Evolutionary conservation across 2,113 vertebrate species (phyloP), one percentile per base, ranked within the genome.

Genomic region (Heterotilapia buettikoferi): DNA sequence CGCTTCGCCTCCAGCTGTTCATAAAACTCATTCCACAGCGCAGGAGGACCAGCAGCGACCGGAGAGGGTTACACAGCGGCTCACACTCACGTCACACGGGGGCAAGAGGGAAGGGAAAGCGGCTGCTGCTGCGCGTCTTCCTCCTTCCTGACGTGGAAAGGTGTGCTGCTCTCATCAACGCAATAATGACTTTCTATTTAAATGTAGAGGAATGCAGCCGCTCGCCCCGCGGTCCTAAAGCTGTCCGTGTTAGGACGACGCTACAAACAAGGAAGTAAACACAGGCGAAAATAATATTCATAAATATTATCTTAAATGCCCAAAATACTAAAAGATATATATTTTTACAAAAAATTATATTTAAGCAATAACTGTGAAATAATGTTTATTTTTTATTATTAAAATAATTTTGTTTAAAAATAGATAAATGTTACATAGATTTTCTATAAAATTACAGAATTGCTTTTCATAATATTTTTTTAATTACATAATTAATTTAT

Each of bases 1-100:
- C 26, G 88, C 87, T 96, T 43, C 94, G 92, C 89, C 87, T 96
- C 94, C 88, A 95, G 73, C 68, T 91, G 47, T 24, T 89, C 2
- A 96, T 91, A 85, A 97, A 97, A 96, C 95, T 97, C 96, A 97
- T 97, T 50, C 94, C 95, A 91, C 92, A n/a, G 81, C 73, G 5
- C n/a, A 31, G 50, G 26, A 83, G 47, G 79, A 26, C 45, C 29
- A 29, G 89, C 79, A 56, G 47, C n/a, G n/a, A 7, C 50, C 29
- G 19, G 45, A 85, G 36, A 2, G n/a, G n/a, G 31, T n/a, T 33
- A 1, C 73, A 31, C 71, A 14, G 78, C 47, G 2, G 43, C 12
- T 52, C 63, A 38, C 89, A 7, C 82, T 4, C 13, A 56, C 33
- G 7, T 45, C 54, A 45, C 71, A 54, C 82, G 57, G 45, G 83